These are phyloP conservation scores for Cryptus armator DNA, from an alignment of 2,888 invertebrate genomes.

Conservation along the genomic window DNA sequence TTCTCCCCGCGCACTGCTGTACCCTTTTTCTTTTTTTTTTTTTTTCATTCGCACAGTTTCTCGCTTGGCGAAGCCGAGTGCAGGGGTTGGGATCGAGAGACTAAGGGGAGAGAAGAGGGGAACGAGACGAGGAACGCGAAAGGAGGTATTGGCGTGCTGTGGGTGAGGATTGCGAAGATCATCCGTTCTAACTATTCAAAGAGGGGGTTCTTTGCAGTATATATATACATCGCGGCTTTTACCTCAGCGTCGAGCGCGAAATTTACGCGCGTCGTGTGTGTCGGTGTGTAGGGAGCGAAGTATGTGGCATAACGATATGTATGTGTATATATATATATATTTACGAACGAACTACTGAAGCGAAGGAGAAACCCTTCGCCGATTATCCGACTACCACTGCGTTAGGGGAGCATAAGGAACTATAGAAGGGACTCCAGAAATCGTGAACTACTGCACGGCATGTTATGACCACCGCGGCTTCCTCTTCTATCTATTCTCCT, in stretches of 20 bases:
- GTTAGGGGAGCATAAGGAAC: conserved; percentile 45
- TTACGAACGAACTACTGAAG: conserved; percentile 39
- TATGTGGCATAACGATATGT: conserved; percentile 25
- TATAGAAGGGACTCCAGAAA: conserved; percentile 38
- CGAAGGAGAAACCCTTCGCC: conserved; percentile 54
- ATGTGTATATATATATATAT: neutral
- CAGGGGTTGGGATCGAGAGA: conserved; percentile 36
- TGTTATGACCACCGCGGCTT: conserved; percentile 38
- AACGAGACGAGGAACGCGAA: neutral
- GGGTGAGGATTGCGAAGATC: conserved; percentile 54
- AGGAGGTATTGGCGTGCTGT: conserved; percentile 37
- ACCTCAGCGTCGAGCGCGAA: conserved; percentile 23
- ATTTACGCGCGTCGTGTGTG: neutral
- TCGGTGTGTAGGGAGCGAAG: conserved; percentile 20
- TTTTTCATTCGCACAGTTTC: conserved; percentile 4
- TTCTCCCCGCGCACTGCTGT: conserved; percentile 74
- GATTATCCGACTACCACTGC: conserved; percentile 50
- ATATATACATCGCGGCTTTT: conserved; percentile 14
- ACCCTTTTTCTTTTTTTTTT: conserved; percentile 70
- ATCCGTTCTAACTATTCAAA: conserved; percentile 43
- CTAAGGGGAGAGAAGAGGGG: neutral
- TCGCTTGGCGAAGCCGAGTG: conserved; percentile 16
- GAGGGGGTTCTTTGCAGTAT: conserved; percentile 1
- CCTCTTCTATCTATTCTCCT: conserved; percentile 18
- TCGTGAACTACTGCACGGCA: conserved; percentile 50